These are phyloP conservation scores for Metacarcinus magister DNA, from an alignment of 2,888 invertebrate genomes.

Conservation along the genomic window DNA sequence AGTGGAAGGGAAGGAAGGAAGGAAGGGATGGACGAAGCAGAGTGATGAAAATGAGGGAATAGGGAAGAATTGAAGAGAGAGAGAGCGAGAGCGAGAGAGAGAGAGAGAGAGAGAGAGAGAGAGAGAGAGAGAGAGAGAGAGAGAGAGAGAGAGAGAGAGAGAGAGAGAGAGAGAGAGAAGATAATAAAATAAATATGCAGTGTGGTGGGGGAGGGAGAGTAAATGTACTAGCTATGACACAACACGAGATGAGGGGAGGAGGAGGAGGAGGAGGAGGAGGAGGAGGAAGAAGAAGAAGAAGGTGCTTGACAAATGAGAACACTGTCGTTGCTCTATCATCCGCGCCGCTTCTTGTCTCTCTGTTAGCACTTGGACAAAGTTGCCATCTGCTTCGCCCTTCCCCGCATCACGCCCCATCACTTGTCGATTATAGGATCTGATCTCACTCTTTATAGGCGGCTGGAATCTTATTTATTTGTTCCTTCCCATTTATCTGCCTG, in stretches of 20 bases:
- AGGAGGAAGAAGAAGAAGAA: constrained; percentile 17
- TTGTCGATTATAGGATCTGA: neutral
- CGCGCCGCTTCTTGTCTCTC: neutral
- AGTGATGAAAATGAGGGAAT: neutral
- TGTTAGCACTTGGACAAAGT: neutral
- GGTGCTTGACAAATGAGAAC: neutral
- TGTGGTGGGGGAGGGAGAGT: neutral
- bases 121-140: neutral
- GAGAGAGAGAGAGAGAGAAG: neutral
- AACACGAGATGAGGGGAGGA: neutral
- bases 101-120: neutral
- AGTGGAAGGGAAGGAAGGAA: neutral
- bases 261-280: constrained; percentile 22
- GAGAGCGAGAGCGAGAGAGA: neutral
- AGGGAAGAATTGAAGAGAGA: neutral
- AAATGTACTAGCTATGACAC: no score
- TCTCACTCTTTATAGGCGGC: neutral
- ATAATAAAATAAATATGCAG: no score
- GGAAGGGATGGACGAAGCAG: no score
- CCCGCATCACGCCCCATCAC: neutral
- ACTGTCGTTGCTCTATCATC: neutral
- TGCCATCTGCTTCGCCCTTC: neutral
- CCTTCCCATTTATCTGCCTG: neutral
- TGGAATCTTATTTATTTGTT: neutral
- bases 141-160: neutral